These are phyloP conservation scores for Scaptodrosophila latifasciaeformis DNA, from an alignment of 2,888 invertebrate species.

Conservation along the genomic window DNA sequence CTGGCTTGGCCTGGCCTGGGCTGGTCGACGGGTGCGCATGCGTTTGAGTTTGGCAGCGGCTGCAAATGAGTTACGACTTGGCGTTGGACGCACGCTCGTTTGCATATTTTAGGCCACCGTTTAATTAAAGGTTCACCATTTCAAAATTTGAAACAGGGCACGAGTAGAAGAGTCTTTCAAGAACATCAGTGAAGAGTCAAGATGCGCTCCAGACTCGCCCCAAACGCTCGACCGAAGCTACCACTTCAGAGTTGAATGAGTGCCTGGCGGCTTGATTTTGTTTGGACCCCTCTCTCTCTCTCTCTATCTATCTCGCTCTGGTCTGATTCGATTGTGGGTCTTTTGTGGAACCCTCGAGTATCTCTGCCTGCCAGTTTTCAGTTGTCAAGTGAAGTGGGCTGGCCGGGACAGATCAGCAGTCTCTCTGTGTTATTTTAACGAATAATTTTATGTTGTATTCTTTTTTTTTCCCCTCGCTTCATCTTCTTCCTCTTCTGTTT, in stretches of 20 bases:
- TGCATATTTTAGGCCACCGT: constrained; percentile 75
- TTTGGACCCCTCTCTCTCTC: too few species aligned
- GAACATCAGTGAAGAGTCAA: constrained; percentile 21
- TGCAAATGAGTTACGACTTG: constrained; percentile 72
- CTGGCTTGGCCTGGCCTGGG: constrained; percentile 34
- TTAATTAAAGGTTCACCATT: constrained; percentile 73
- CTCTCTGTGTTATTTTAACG: constrained; percentile 58
- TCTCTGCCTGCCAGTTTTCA: constrained; percentile 10
- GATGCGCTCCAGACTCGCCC: constrained; percentile 44
- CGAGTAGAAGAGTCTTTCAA: constrained; percentile 66
- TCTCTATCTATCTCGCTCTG: too few species aligned
- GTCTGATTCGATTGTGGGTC: too few species aligned
- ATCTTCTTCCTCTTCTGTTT: too few species aligned
- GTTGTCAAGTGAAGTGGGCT: constrained; percentile 20
- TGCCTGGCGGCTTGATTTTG: not conserved
- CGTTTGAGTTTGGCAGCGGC: not conserved
- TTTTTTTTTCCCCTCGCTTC: too few species aligned
- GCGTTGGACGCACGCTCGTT: constrained; percentile 64
- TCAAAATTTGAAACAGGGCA: constrained; percentile 63
- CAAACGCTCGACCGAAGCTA: constrained; percentile 37
- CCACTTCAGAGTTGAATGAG: not conserved
- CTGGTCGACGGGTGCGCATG: not conserved
- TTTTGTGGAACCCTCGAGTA: not conserved
- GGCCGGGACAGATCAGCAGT: constrained; percentile 12
- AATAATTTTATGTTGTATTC: constrained; percentile 44